A percentile compares a stretch with the other conserved stretches of the same genome.
Evolutionary conservation across 2,888 invertebrate species (phyloP).

Genomic region (Drosophila vallismaia): DNA sequence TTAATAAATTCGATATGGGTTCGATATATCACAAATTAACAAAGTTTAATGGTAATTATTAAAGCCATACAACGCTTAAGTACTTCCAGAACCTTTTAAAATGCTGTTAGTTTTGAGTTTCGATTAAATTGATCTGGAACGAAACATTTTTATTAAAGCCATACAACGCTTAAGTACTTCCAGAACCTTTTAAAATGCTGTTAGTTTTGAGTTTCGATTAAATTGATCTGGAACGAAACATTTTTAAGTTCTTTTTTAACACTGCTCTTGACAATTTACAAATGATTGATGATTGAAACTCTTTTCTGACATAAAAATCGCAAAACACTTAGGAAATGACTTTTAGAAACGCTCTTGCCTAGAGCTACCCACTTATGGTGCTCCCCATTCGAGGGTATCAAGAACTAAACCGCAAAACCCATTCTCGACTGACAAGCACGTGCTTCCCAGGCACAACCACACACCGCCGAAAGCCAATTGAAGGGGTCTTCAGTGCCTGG

Average conservation of each 20-base stretch:
- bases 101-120: not conserved
- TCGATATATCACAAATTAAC: not conserved
- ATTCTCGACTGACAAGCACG: constrained; percentile 55
- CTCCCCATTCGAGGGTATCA: constrained; percentile 29
- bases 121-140: too few species aligned
- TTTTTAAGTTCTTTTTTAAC: not conserved
- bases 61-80: not conserved
- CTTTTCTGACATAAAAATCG: constrained; percentile 12
- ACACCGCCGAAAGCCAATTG: constrained; percentile 41
- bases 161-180: not conserved
- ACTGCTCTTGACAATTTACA: not conserved
- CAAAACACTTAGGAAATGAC: not conserved
- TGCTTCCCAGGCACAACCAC: constrained; percentile 37
- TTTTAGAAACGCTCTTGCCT: not conserved
- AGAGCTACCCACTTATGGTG: constrained; percentile 26
- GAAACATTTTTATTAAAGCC: constrained; percentile 2
- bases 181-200: not conserved
- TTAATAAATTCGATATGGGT: not conserved
- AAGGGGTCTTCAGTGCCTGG: constrained; percentile 30
- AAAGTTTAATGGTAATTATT: constrained; percentile 2
- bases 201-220: not conserved
- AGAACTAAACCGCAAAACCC: constrained; percentile 39
- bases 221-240: too few species aligned
- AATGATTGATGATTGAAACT: not conserved
- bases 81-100: not conserved